Conservation (phyloP, 1,140 invertebrate species). For the Melitaea cinxia region DNA sequence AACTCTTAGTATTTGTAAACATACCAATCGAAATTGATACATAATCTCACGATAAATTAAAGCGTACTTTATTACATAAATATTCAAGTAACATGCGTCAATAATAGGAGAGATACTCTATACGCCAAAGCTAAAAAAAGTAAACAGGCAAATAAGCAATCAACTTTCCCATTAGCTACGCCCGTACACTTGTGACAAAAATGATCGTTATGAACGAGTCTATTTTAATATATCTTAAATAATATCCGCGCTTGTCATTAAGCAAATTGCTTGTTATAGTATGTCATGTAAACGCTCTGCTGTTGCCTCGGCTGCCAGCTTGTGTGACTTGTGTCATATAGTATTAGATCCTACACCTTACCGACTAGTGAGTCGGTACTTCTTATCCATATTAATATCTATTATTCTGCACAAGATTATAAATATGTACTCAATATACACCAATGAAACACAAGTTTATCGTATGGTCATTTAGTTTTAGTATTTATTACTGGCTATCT, state of each 20-base stretch:
- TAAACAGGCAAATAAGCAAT: slow-evolving; percentile 21
- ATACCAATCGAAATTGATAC: too few species aligned
- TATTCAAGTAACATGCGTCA: neutral
- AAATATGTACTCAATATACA: too few species aligned
- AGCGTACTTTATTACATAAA: neutral
- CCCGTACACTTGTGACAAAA: slow-evolving; percentile 21
- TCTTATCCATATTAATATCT: neutral
- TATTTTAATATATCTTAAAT: slow-evolving; percentile 32
- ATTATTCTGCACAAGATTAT: too few species aligned
- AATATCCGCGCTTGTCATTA: slow-evolving; percentile 28
- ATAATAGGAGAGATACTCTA: slow-evolving; percentile 6
- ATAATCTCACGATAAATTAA: neutral
- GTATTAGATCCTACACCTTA: neutral
- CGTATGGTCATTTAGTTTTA: too few species aligned
- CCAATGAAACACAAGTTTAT: too few species aligned
- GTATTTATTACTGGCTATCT: too few species aligned
- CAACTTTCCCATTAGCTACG: slow-evolving; percentile 26
- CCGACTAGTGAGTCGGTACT: too few species aligned
- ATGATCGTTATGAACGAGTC: slow-evolving; percentile 26
- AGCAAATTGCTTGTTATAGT: slow-evolving; percentile 27
- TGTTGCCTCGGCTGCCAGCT: slow-evolving; percentile 20
- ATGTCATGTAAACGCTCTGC: slow-evolving; percentile 24
- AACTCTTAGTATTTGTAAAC: too few species aligned
- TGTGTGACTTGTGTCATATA: neutral
- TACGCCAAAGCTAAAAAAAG: slow-evolving; percentile 12